Conservation (phyloP, 2,888 invertebrate genomes). For the Meteorus colon region DNA sequence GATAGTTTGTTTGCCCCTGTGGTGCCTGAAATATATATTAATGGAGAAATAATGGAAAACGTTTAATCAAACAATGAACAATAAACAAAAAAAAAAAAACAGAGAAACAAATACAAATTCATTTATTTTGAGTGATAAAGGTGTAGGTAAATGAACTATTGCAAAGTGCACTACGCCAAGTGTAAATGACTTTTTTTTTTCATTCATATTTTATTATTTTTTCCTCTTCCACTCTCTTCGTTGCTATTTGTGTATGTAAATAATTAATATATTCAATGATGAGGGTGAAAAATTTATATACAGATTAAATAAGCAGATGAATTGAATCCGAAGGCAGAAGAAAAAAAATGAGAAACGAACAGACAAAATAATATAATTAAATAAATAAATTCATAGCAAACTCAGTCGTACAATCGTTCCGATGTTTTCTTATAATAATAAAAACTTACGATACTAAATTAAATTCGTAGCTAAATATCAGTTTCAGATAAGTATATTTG, state of each 20-base stretch:
- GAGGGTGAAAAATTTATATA: not conserved
- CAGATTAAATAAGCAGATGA: not conserved
- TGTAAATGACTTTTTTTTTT: slow-evolving; percentile 39
- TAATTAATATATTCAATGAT: slow-evolving; percentile 28
- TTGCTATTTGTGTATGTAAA: slow-evolving; percentile 41
- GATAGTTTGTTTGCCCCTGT: slow-evolving; percentile 79
- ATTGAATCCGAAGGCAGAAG: not conserved
- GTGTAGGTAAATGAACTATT: slow-evolving; percentile 17
- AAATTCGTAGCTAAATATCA: slow-evolving; percentile 25
- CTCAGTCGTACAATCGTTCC: slow-evolving; percentile 50
- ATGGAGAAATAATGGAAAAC: slow-evolving; percentile 19
- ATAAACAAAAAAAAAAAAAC: not conserved
- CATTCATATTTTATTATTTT: slow-evolving; percentile 24
- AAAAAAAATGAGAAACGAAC: slow-evolving; percentile 36
- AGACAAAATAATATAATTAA: slow-evolving; percentile 29
- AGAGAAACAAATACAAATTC: too few species aligned
- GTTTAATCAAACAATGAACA: not conserved
- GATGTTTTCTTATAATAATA: slow-evolving; percentile 24
- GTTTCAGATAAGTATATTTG: slow-evolving; percentile 25
- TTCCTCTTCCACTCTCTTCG: slow-evolving; percentile 29
- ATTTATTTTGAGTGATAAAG: not conserved
- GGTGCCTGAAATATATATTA: slow-evolving; percentile 59
- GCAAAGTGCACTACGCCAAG: slow-evolving; percentile 39
- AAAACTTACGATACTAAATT: slow-evolving; percentile 36
- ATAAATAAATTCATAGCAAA: slow-evolving; percentile 41